phyloP scores from a whole-genome alignment of 2,113 vertebrate genomes.

The Centrocercus urophasianus region DNA sequence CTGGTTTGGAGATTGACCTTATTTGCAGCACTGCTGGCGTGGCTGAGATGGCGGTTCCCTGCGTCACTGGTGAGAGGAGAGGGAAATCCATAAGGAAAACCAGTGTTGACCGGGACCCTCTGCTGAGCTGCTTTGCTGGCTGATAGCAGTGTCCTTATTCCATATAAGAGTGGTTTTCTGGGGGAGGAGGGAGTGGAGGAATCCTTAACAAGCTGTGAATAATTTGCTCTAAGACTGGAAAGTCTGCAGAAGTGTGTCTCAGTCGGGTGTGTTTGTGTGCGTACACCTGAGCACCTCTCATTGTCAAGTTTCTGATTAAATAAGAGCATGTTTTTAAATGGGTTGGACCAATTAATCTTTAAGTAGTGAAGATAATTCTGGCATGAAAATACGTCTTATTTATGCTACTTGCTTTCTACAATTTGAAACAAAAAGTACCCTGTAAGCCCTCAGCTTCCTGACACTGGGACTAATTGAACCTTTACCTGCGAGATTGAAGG shows the following conservation, averaged over 20 bases:
- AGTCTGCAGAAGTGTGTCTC: not conserved
- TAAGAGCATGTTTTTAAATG: not conserved
- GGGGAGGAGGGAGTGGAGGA: not conserved
- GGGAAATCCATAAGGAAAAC: not conserved
- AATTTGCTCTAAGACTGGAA: not conserved
- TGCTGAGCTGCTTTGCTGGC: not conserved
- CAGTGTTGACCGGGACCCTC: not conserved
- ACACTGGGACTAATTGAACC: not conserved
- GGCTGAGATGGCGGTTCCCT: not conserved
- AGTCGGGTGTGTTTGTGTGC: not conserved
- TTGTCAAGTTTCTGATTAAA: not conserved
- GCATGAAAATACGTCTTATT: not conserved
- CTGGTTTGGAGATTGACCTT: not conserved
- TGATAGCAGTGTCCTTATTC: not conserved
- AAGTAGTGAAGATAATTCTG: not conserved
- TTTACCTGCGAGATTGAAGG: not conserved
- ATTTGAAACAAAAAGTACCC: not conserved
- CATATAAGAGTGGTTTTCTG: not conserved
- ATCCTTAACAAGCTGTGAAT: not conserved
- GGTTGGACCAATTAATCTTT: not conserved
- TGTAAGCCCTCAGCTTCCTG: not conserved
- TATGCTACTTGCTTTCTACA: accelerated
- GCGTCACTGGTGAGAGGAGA: not conserved
- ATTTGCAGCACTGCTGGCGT: not conserved
- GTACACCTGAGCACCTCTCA: accelerated